Evolutionary conservation across 2,888 invertebrate genomes (phyloP).

Genomic region (Lasiommata megera): DNA sequence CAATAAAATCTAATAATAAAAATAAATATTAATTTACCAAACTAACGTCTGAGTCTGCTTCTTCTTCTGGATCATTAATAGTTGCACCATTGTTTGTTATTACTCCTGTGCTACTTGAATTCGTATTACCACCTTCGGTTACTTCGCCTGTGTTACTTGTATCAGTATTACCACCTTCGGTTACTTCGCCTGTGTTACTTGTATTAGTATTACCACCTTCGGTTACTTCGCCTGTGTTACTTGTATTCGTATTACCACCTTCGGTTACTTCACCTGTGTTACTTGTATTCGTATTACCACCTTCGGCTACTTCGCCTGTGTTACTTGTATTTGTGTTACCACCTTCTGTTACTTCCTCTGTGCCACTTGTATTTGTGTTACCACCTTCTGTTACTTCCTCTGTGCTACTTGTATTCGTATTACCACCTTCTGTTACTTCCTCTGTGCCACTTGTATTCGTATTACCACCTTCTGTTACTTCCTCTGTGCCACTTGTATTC

Average conservation of each 20-base stretch:
- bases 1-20: too few relatives aligned
- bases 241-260: not conserved
- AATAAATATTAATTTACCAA: too few relatives aligned
- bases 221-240: not conserved
- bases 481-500: not conserved
- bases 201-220: not conserved
- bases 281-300: not conserved
- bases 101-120: not conserved
- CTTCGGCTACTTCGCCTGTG: not conserved
- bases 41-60: not conserved
- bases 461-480: not conserved
- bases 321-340: not conserved
- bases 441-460: not conserved
- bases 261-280: not conserved
- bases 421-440: not conserved
- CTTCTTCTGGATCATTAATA: not conserved
- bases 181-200: not conserved
- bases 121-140: too few relatives aligned
- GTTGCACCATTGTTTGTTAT: too few relatives aligned
- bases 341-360: not conserved
- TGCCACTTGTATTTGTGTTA: not conserved
- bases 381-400: not conserved
- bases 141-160: not conserved
- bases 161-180: not conserved
- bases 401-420: not conserved